Base-by-base conservation (phyloP, 2,888 invertebrate genomes). In the Schrankia costaestrigalis region DNA sequence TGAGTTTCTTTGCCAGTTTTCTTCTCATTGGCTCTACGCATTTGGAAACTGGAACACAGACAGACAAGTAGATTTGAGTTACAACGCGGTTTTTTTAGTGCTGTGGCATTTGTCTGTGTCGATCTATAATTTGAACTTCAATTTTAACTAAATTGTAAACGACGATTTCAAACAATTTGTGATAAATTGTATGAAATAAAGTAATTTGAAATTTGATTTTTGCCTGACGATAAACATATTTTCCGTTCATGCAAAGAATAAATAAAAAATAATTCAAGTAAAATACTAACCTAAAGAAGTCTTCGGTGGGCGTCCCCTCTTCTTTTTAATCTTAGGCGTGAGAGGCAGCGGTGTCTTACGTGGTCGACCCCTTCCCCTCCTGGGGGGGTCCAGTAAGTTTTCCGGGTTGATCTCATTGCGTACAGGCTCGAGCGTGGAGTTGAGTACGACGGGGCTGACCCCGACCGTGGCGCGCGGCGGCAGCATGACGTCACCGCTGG, bases 301-400 rank as follows among this genome's bases (percentile, higher is more conserved):
- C 65, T 89, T 89, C 4, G 88, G 88, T 43, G 89, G 87, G 3
- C 87, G 78, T 1, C 87, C 87, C 8, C 86, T 52, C 56, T 74
- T 71, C 63, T 86, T 86, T 70, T 87, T 87, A 41, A 86, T 78
- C 64, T 85, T 82, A 6, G 86, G 85, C 18, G 81, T 80, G 15
- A 84, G 58, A 0, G 86, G 86, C 44, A 89, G 57, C 4, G 90
- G 90, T 4, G 88, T 88, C 71, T 90, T 90, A 43, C 90, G 66
- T 0, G 90, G 90, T 0, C 90, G 47, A 0, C 90, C 90, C 23
- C 90, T 68, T 0, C 74, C 57, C 7, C 74, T 67, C n/a, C 90
- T 74, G 3, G 82, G 80, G 1, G 84, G 85, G 33, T 81, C 79
- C 14, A 75, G 43, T 15, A 77, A 41, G 31, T 59, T 60, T 9